These are phyloP conservation scores for Parochlus steinenii DNA, from an alignment of 2,888 invertebrate genomes.

Conservation along the genomic window DNA sequence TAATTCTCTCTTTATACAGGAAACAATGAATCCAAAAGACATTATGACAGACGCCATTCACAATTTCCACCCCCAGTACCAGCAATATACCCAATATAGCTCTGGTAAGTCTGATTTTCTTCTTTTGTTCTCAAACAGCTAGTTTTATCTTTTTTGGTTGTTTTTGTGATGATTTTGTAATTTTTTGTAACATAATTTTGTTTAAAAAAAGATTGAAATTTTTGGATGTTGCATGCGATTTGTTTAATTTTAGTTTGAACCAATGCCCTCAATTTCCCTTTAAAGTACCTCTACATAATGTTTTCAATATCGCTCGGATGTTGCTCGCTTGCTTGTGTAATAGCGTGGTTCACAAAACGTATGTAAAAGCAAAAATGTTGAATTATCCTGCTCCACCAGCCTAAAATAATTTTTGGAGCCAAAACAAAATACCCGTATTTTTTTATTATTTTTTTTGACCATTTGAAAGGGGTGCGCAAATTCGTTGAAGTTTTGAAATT, in stretches of 20 bases:
- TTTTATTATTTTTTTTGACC: no score
- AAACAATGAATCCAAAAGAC: slow-evolving; percentile 96
- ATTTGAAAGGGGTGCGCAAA: no score
- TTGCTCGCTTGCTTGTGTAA: no score
- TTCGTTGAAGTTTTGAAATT: no score
- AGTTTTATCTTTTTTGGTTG: slow-evolving; percentile 12
- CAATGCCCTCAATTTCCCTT: neutral
- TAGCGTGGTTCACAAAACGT: no score
- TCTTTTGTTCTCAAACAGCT: slow-evolving; percentile 15
- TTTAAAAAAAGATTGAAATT: neutral
- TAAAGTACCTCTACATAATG: no score
- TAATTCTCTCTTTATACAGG: slow-evolving; percentile 36
- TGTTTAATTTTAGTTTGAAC: neutral
- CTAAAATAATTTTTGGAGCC: no score
- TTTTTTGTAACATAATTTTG: neutral
- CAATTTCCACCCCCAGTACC: slow-evolving; percentile 99
- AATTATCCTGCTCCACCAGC: no score
- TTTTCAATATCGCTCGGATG: no score
- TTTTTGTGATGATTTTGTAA: neutral
- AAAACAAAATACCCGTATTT: no score
- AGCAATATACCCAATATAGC: slow-evolving; percentile 97
- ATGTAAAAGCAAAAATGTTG: no score
- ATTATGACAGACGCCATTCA: slow-evolving; percentile 99
- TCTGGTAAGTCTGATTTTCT: slow-evolving; percentile 56
- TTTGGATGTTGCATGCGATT: neutral